Evolutionary conservation across 1,140 invertebrate species (phyloP), one percentile per base, ranked within the genome.

Genomic region (Maconellicoccus hirsutus): DNA sequence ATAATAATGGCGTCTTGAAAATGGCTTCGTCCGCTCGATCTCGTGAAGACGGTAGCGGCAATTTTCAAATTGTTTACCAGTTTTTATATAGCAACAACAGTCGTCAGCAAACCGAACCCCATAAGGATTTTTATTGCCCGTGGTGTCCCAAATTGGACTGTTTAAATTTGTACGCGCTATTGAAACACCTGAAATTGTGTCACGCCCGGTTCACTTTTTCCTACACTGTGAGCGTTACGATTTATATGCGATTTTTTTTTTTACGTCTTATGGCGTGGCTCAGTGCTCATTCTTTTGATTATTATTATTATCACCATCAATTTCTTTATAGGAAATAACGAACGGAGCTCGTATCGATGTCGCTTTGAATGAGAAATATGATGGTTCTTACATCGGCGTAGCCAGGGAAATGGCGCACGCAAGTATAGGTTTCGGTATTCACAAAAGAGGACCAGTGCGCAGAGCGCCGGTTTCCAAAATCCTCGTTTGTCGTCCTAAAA

Each of bases 1-100:
- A 66, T 23, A 66, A 23, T 23, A 66, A 66, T 23, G 61, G 61
- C 1, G 61, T 66, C 10, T 10, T 66, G 25, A 66, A 66, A 23
- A 26, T 66, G n/a, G n/a, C n/a, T n/a, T n/a, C n/a, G 10, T 66
- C 61, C 10, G 2, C 61, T 3, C 21, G 21, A 8, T 66, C 16
- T 8, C 2, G 8, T 4, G 19, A 66, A 66, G 22, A 59, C 3
- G 16, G n/a, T 33, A 71, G 71, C 29, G 29, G 3, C 66, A 73
- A 71, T n/a, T 70, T 73, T 33, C 88, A 91, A 80, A 91, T 97
- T 71, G 90, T 94, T 72, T 98, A 97, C 82, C 93, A 96, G 80
- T 97, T 98, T 82, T 85, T 95, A 72, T 96, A 96, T 77, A 95
- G 95, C 79, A 96, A 95, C 78, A 95, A 94, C 78, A 93, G 90